Evolutionary conservation across 1,140 invertebrate genomes (phyloP).

Genomic region (Oncopeltus fasciatus): DNA sequence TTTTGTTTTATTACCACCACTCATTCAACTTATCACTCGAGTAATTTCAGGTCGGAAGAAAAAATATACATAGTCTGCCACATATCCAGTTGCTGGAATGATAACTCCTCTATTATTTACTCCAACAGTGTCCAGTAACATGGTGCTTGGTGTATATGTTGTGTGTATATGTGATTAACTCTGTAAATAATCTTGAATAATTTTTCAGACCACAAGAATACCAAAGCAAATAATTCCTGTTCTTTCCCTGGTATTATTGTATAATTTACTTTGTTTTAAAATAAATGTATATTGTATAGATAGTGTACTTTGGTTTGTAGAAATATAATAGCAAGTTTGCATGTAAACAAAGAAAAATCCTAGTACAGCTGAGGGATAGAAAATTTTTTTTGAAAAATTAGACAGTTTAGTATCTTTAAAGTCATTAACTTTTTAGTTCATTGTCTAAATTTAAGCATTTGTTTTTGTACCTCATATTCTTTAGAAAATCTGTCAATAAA

Average conservation of each 20-base stretch:
- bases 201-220: not conserved
- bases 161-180: not conserved
- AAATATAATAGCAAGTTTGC: not conserved
- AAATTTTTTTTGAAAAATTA: too few relatives aligned
- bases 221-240: not conserved
- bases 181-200: not conserved
- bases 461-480: too few relatives aligned
- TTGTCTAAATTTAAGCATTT: too few relatives aligned
- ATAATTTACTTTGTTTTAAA: not conserved
- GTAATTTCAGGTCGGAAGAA: slow-evolving; percentile 3
- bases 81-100: slow-evolving; percentile 11
- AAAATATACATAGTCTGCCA: too few relatives aligned
- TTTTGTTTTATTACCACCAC: slow-evolving; percentile 1
- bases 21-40: too few relatives aligned
- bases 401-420: too few relatives aligned
- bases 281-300: not conserved
- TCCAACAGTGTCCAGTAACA: slow-evolving; percentile 3
- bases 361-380: too few relatives aligned
- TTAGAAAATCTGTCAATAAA: too few relatives aligned
- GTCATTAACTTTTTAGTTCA: too few relatives aligned
- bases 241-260: not conserved
- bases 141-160: slow-evolving; percentile 15
- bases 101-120: slow-evolving; percentile 6
- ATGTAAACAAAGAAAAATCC: slow-evolving; percentile 7
- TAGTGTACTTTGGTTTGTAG: slow-evolving; percentile 6